Evolutionary conservation across 2,888 invertebrate species (phyloP).

Genomic region (Smittia sp.): DNA sequence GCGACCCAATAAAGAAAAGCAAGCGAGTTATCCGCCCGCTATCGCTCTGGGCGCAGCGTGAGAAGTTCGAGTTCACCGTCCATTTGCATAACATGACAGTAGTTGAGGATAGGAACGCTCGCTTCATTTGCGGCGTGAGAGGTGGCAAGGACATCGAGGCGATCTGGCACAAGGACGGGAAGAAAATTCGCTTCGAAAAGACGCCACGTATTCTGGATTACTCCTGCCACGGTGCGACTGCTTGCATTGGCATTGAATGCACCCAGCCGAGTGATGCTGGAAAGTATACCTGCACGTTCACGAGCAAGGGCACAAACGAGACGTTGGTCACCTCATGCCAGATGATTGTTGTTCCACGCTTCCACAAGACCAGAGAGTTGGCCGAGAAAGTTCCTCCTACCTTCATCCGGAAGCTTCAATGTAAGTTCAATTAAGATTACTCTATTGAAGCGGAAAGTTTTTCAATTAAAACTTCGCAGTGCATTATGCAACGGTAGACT

Average conservation of each 20-base stretch:
- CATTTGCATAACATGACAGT: conserved; percentile 29
- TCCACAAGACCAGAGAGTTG: conserved; percentile 21
- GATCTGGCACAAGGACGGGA: conserved; percentile 29
- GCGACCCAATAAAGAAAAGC: conserved; percentile 31
- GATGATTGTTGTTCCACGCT: conserved; percentile 25
- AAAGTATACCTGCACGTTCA: conserved; percentile 28
- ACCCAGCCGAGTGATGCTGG: conserved; percentile 23
- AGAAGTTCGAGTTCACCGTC: conserved; percentile 35
- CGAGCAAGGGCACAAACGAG: background rate
- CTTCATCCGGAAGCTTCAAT: conserved; percentile 35
- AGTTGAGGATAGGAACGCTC: conserved; percentile 31
- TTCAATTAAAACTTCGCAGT: background rate
- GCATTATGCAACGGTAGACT: no score
- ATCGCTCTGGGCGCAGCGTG: conserved; percentile 16
- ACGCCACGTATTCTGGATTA: conserved; percentile 28
- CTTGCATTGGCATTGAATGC: conserved; percentile 38
- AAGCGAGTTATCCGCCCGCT: conserved; percentile 29
- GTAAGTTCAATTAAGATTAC: conserved; percentile 11
- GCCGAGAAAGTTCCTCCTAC: conserved; percentile 25
- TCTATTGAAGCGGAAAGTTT: background rate
- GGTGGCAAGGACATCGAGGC: conserved; percentile 12
- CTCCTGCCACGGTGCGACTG: conserved; percentile 8
- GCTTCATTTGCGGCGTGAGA: conserved; percentile 32
- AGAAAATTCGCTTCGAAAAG: conserved; percentile 26
- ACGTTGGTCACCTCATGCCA: conserved; percentile 14